A percentile compares a stretch with the other conserved stretches of the same genome.
phyloP scores from a whole-genome alignment of 2,797 vertebrate genomes.

The Tapera naevia region DNA sequence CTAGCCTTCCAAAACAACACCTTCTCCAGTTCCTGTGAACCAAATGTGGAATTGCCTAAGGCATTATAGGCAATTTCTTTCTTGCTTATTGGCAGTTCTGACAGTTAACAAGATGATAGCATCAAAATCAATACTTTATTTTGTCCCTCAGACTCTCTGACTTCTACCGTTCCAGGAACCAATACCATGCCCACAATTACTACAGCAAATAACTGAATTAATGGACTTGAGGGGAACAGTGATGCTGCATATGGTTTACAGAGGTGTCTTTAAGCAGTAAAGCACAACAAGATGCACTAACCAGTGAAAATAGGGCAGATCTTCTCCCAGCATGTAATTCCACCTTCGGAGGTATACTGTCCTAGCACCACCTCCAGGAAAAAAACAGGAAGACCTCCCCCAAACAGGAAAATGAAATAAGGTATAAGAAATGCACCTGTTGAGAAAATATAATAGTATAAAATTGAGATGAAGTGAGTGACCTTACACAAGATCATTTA shows the following conservation, averaged over 20 bases:
- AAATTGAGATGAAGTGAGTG: not conserved
- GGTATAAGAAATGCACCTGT: constrained; percentile 99
- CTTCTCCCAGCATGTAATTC: constrained; percentile 98
- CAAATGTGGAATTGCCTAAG: not conserved
- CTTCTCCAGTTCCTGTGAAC: not conserved
- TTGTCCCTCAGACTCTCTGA: constrained; percentile 33
- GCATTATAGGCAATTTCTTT: not conserved
- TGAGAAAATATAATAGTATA: constrained; percentile 2
- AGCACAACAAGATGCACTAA: constrained; percentile 74
- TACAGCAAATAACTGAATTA: not conserved
- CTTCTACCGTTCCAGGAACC: constrained; percentile 47
- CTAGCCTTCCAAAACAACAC: not conserved
- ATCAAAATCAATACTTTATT: constrained; percentile 38
- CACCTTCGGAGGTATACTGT: constrained; percentile 98
- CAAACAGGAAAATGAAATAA: constrained; percentile 98
- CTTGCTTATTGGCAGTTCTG: not conserved
- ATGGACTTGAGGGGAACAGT: not conserved
- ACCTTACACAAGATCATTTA: not conserved
- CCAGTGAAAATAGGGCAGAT: constrained; percentile 98
- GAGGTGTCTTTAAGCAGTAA: not conserved
- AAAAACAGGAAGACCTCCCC: constrained; percentile 96
- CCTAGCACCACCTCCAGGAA: constrained; percentile 98
- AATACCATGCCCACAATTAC: not conserved
- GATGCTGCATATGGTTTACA: not conserved
- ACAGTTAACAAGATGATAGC: constrained; percentile 15